phyloP scores from a whole-genome alignment of 2,113 vertebrate species.

The Serinus canaria region DNA sequence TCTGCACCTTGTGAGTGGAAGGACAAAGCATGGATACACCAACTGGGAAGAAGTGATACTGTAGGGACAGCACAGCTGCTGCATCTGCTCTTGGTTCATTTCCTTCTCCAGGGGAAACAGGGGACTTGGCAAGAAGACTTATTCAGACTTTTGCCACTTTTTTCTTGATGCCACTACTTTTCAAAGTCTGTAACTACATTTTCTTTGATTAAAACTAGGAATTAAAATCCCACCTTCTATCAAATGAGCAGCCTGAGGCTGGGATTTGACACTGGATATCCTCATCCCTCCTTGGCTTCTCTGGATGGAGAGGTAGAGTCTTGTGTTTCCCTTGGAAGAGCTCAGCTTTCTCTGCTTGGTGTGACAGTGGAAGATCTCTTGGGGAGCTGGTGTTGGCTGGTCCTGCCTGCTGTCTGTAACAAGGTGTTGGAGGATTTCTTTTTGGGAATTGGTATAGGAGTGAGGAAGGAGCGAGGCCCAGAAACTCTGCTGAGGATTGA shows the following conservation, averaged over 20 bases:
- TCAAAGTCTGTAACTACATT: not conserved
- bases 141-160: not conserved
- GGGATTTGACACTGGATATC: not conserved
- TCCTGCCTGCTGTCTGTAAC: not conserved
- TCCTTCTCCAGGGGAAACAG: not conserved
- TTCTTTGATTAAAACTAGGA: not conserved
- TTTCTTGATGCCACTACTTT: not conserved
- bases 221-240: not conserved
- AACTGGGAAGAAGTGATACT: not conserved
- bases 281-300: not conserved
- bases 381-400: not conserved
- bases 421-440: not conserved
- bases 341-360: not conserved
- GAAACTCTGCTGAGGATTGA: not conserved
- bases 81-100: not conserved
- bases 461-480: not conserved
- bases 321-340: not conserved
- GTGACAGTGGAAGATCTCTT: not conserved
- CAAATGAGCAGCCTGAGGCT: not conserved
- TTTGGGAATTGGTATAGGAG: not conserved
- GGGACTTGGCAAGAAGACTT: not conserved
- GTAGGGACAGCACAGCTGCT: not conserved
- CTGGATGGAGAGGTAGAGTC: not conserved
- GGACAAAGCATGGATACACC: not conserved
- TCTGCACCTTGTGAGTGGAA: not conserved